Conservation (phyloP, 2,113 vertebrate genomes). For the Dunckerocampus dactyliophorus region DNA sequence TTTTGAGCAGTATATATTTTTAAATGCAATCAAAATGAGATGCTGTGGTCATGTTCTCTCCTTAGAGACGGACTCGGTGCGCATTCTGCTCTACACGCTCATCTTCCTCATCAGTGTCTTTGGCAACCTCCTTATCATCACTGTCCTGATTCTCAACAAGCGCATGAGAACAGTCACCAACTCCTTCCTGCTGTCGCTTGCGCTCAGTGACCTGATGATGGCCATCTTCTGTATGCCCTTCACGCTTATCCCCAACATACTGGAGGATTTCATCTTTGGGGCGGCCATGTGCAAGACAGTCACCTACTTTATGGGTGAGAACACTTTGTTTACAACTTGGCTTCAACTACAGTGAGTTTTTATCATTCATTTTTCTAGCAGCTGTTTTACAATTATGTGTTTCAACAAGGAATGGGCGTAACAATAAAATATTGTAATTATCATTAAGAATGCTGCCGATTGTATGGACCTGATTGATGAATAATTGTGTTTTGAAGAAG, state of each 20-base stretch:
- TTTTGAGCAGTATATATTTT: no score
- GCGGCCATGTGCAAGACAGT: constrained; percentile 84
- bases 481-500: no score
- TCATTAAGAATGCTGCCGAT: no score
- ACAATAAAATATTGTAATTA: no score
- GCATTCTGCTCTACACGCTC: constrained; percentile 81
- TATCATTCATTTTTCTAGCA: no score
- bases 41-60: constrained; percentile 3
- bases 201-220: constrained; percentile 90
- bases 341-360: neutral
- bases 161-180: constrained; percentile 94
- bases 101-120: constrained; percentile 88
- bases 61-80: constrained; percentile 80
- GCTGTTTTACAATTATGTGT: no score
- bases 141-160: constrained; percentile 84
- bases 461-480: no score
- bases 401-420: no score
- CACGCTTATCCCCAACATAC: constrained; percentile 88
- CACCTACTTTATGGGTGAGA: constrained; percentile 92
- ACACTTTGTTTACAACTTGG: neutral
- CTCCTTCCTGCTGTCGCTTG: constrained; percentile 90
- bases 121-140: constrained; percentile 85
- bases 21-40: neutral
- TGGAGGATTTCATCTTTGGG: constrained; percentile 91
- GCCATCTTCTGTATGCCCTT: constrained; percentile 95